phyloP scores from a whole-genome alignment of 2,888 invertebrate species.

The Calameuta pallipes region DNA sequence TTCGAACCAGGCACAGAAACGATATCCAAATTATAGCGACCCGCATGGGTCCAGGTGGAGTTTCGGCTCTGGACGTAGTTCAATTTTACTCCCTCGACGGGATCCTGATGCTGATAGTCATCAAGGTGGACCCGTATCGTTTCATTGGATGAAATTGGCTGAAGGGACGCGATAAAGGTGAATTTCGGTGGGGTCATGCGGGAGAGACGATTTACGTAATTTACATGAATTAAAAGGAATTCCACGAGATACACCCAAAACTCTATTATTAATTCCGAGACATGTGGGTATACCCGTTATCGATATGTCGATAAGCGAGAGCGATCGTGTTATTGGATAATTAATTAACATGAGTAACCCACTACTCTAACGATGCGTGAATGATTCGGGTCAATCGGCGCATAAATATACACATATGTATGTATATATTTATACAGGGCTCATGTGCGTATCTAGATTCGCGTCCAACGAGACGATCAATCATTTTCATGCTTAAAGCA shows the following conservation, averaged over 20 bases:
- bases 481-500: slow-evolving; percentile 38
- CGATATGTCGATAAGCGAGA: neutral
- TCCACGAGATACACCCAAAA: neutral
- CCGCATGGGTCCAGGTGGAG: slow-evolving; percentile 56
- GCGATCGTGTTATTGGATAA: slow-evolving; percentile 2
- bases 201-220: neutral
- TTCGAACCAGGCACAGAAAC: slow-evolving; percentile 17
- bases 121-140: slow-evolving; percentile 51
- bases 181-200: slow-evolving; percentile 2
- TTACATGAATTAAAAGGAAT: neutral
- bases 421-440: neutral
- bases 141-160: slow-evolving; percentile 54
- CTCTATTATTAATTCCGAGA: too few relatives aligned
- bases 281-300: too few relatives aligned
- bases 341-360: slow-evolving; percentile 44
- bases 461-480: slow-evolving; percentile 41
- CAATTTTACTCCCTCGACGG: slow-evolving; percentile 23
- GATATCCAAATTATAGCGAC: slow-evolving; percentile 24
- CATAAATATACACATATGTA: slow-evolving; percentile 26
- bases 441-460: slow-evolving; percentile 22
- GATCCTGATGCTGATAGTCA: slow-evolving; percentile 33
- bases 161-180: slow-evolving; percentile 38
- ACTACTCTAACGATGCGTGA: slow-evolving; percentile 45
- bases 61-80: slow-evolving; percentile 18
- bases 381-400: slow-evolving; percentile 43